Conservation (phyloP, 1,140 invertebrate genomes). For the Forficula auricularia region DNA sequence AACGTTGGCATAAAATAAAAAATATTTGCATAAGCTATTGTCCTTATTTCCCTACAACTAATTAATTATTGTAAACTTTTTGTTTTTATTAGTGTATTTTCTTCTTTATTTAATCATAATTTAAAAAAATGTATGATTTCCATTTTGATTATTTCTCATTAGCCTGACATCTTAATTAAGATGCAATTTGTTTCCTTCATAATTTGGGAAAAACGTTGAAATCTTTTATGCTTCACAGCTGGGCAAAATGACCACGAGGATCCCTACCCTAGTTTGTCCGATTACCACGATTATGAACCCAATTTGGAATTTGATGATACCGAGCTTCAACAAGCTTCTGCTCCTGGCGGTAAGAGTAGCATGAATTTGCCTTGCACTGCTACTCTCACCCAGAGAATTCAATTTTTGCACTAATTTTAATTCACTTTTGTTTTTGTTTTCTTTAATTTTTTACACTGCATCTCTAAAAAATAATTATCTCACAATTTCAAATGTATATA, state of each 20-base stretch:
- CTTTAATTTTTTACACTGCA: no score
- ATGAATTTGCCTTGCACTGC: slow-evolving; percentile 6
- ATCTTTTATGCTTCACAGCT: slow-evolving; percentile 10
- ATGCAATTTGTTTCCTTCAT: no score
- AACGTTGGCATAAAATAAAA: no score
- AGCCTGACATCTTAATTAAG: no score
- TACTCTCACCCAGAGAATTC: slow-evolving; percentile 1
- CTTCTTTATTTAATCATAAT: no score
- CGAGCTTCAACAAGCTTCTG: slow-evolving; percentile 48
- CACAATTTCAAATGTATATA: no score
- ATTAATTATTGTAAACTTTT: no score
- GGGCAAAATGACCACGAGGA: slow-evolving; percentile 46
- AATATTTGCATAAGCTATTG: no score
- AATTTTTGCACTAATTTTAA: not conserved
- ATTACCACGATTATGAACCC: slow-evolving; percentile 83
- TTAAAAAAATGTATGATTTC: no score
- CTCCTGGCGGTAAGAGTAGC: slow-evolving; percentile 26
- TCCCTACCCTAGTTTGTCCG: slow-evolving; percentile 71
- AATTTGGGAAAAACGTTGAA: not conserved
- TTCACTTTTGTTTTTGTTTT: not conserved
- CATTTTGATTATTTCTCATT: no score
- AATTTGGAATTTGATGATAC: slow-evolving; percentile 92
- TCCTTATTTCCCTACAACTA: no score
- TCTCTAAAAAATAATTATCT: not conserved
- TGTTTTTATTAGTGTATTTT: no score